These are phyloP conservation scores for Bombus breviceps DNA, from an alignment of 1,140 invertebrate species.

Conservation along the genomic window DNA sequence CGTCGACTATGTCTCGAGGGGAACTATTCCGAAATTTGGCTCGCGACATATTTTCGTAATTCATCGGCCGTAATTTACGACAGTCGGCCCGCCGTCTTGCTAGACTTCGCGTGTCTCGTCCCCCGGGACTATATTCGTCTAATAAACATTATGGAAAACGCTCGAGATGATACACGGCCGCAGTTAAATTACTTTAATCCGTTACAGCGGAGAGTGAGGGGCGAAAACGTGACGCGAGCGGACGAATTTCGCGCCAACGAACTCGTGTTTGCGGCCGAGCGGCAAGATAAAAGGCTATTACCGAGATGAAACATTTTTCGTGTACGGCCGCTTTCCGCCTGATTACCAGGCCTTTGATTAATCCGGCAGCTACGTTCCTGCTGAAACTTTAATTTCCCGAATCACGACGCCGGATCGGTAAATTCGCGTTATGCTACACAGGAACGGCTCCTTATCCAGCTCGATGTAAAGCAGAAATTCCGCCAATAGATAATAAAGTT, in stretches of 20 bases:
- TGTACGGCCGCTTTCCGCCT: background rate
- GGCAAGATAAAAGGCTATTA: conserved; percentile 41
- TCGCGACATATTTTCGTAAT: conserved; percentile 67
- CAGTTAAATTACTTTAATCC: conserved; percentile 66
- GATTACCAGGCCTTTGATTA: conserved; percentile 38
- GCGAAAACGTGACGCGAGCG: background rate
- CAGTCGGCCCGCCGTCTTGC: conserved; percentile 20
- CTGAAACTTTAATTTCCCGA: no score
- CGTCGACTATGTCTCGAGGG: background rate
- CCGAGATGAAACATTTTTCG: conserved; percentile 37
- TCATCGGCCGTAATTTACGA: conserved; percentile 66
- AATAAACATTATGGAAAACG: conserved; percentile 67
- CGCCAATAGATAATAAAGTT: background rate
- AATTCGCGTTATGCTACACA: background rate
- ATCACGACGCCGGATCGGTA: no score
- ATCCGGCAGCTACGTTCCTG: background rate
- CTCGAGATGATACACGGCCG: conserved; percentile 58
- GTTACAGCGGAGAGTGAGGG: background rate
- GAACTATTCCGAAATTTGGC: conserved; percentile 62
- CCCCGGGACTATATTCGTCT: conserved; percentile 60
- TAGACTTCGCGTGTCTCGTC: conserved; percentile 11
- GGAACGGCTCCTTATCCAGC: background rate
- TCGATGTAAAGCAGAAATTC: background rate
- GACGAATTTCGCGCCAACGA: background rate
- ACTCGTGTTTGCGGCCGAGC: background rate